Evolutionary conservation across 2,888 invertebrate species (phyloP).

Genomic region (Ochropleura leucogaster): DNA sequence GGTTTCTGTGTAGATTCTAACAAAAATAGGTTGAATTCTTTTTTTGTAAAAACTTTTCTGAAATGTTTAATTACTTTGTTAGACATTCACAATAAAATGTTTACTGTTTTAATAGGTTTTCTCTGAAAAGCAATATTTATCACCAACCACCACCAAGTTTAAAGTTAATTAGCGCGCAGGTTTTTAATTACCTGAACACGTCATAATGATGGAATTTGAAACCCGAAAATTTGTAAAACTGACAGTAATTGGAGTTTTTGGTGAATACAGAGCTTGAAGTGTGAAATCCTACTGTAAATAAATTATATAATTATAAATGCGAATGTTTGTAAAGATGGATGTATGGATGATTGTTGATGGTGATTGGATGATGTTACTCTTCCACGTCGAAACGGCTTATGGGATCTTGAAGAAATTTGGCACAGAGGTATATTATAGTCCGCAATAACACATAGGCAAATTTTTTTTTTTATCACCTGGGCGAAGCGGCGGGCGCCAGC

Average conservation of each 20-base stretch:
- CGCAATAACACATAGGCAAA: too few relatives aligned
- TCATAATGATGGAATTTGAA: neutral
- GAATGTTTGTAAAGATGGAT: too few relatives aligned
- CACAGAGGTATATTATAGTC: too few relatives aligned
- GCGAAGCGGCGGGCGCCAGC: too few relatives aligned
- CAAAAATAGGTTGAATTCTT: neutral
- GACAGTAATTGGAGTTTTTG: neutral
- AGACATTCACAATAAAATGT: neutral
- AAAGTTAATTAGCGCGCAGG: slow-evolving; percentile 5
- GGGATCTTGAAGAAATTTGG: too few relatives aligned
- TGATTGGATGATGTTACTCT: too few relatives aligned
- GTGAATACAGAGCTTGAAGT: neutral
- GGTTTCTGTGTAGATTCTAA: too few relatives aligned
- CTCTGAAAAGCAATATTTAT: neutral
- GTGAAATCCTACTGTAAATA: too few relatives aligned
- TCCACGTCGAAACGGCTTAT: too few relatives aligned
- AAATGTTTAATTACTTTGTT: neutral
- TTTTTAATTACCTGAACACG: neutral
- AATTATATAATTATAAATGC: too few relatives aligned
- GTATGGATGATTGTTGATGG: too few relatives aligned
- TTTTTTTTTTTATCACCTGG: too few relatives aligned
- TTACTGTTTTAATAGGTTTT: neutral
- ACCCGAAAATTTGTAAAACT: neutral
- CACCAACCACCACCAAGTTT: slow-evolving; percentile 3
- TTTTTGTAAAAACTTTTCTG: neutral